These are phyloP conservation scores for Cassiopea xamachana DNA, from an alignment of 30 jellyfish, hydroid and myxozoan genomes.

Conservation along the genomic window DNA sequence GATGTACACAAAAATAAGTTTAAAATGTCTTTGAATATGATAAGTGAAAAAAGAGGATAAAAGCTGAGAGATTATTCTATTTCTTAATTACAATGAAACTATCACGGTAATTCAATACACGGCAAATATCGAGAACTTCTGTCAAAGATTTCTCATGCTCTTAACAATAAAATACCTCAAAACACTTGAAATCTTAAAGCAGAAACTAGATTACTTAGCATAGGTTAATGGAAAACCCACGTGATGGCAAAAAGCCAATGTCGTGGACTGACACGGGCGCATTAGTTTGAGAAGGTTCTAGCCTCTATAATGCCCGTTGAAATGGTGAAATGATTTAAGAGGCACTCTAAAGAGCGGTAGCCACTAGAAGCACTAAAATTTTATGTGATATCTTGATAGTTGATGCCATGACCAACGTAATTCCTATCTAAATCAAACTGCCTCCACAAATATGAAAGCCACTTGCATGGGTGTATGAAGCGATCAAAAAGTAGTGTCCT, in stretches of 20 bases:
- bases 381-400: not conserved
- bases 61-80: too few species aligned
- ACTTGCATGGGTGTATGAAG: too few species aligned
- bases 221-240: constrained; percentile 39
- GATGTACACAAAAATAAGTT: too few species aligned
- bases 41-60: too few species aligned
- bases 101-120: too few species aligned
- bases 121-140: not conserved
- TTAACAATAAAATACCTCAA: constrained; percentile 21
- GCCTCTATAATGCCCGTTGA: constrained; percentile 62
- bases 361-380: not conserved
- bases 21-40: too few species aligned
- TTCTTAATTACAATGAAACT: too few species aligned
- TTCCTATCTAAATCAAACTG: not conserved
- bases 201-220: constrained; percentile 24
- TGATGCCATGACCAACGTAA: not conserved
- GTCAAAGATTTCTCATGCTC: constrained; percentile 22
- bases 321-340: constrained; percentile 57
- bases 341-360: constrained; percentile 21
- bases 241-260: constrained; percentile 20
- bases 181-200: constrained; percentile 49
- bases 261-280: constrained; percentile 39
- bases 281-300: constrained; percentile 25
- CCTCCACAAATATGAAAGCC: too few species aligned
- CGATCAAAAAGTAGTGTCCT: too few species aligned